Percentiles rank a stretch among this genome's conserved stretches.
phyloP scores from a whole-genome alignment of 2,113 vertebrate species.

The Elaphurus davidianus region DNA sequence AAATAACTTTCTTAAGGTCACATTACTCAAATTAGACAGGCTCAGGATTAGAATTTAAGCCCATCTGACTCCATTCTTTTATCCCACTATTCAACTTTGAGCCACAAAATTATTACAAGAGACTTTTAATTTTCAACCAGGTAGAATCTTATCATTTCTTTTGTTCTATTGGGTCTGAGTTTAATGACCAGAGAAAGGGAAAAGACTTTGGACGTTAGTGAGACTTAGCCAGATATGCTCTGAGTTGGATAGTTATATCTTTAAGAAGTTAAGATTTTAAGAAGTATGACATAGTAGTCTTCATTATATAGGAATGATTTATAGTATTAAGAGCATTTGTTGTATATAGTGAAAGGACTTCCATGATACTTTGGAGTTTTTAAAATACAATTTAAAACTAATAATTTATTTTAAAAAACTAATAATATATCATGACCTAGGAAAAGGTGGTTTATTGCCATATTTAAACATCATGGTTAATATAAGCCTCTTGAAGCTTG shows the following conservation, averaged over 20 bases:
- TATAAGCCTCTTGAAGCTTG: not conserved
- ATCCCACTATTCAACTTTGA: not conserved
- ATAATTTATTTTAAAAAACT: not conserved
- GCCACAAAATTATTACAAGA: not conserved
- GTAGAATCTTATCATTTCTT: not conserved
- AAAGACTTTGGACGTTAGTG: not conserved
- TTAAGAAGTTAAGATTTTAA: not conserved
- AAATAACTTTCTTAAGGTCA: not conserved
- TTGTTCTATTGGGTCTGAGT: not conserved
- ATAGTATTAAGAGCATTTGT: not conserved
- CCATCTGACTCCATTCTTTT: not conserved
- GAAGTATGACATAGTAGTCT: not conserved
- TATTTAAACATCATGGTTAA: not conserved
- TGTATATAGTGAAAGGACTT: not conserved
- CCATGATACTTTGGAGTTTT: not conserved
- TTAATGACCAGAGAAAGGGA: not conserved
- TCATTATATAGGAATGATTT: not conserved
- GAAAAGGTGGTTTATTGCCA: not conserved
- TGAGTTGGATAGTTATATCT: not conserved
- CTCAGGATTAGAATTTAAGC: not conserved
- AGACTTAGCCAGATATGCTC: not conserved
- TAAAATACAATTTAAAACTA: not conserved
- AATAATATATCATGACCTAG: not conserved
- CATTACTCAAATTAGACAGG: not conserved
- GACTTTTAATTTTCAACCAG: not conserved